Conservation (phyloP, 2,888 invertebrate species). For the Acleris laterana region DNA sequence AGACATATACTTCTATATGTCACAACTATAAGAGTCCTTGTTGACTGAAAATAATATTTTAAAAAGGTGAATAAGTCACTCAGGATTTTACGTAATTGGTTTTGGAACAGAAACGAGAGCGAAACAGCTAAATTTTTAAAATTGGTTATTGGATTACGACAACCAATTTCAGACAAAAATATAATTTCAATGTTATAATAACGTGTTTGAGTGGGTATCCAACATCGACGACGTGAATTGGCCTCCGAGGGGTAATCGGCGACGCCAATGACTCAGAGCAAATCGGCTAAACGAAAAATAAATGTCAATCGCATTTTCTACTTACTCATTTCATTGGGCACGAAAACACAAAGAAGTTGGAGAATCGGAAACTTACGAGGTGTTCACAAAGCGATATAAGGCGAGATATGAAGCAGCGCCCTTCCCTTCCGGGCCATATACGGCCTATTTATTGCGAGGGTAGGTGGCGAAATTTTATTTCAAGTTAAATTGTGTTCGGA, state of each 20-base stretch:
- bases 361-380: constrained; percentile 69
- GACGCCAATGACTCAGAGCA: constrained; percentile 6
- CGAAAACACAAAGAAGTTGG: constrained; percentile 66
- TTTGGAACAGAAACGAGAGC: too few species aligned
- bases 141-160: too few species aligned
- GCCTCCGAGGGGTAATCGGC: constrained; percentile 5
- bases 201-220: not conserved
- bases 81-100: too few species aligned
- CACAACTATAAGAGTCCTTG: too few species aligned
- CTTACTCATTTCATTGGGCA: constrained; percentile 66
- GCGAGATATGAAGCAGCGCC: constrained; percentile 62
- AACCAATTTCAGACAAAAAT: too few species aligned
- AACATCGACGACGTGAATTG: not conserved
- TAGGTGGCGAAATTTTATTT: constrained; percentile 79
- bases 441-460: constrained; percentile 67
- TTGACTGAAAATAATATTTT: too few species aligned
- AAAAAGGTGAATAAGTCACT: too few species aligned
- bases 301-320: constrained; percentile 33
- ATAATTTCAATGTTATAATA: too few species aligned
- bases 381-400: constrained; percentile 63
- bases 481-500: constrained; percentile 80
- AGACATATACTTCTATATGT: too few species aligned
- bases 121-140: too few species aligned
- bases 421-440: constrained; percentile 73
- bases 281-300: constrained; percentile 24